Evolutionary conservation across 2,797 vertebrate genomes (phyloP).

Genomic region (Xenopus petersii): DNA sequence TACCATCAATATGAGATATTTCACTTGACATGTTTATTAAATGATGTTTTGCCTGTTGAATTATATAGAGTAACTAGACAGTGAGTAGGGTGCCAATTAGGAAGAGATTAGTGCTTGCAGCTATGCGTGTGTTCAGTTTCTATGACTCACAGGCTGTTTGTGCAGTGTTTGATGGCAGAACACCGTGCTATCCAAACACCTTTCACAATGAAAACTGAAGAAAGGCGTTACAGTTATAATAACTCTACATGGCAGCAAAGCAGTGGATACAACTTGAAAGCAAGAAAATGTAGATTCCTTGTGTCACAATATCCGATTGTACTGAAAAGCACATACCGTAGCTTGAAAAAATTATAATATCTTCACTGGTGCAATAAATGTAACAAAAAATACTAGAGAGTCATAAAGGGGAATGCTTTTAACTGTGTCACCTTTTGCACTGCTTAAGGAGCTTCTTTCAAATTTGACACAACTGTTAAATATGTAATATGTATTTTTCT

Average conservation of each 20-base stretch:
- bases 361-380: conserved; percentile 2
- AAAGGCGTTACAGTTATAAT: conserved; percentile 53
- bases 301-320: conserved; percentile 5
- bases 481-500: too few species aligned
- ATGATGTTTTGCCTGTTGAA: conserved; percentile 52
- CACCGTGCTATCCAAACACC: conserved; percentile 44
- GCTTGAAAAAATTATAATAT: conserved; percentile 15
- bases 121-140: conserved; percentile 63
- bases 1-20: conserved; percentile 56
- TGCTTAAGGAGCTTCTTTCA: background rate
- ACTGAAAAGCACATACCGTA: conserved; percentile 22
- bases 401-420: conserved; percentile 5
- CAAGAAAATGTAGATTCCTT: background rate
- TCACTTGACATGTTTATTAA: conserved; percentile 23
- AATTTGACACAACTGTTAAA: background rate
- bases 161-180: conserved; percentile 56
- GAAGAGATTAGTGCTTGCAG: conserved; percentile 64
- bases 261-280: conserved; percentile 26
- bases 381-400: conserved; percentile 7
- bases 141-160: conserved; percentile 65
- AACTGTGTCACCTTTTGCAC: background rate
- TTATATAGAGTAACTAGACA: conserved; percentile 70
- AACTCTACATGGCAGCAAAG: conserved; percentile 53
- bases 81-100: conserved; percentile 71
- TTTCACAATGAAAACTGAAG: conserved; percentile 53